These are phyloP conservation scores for Natator depressus DNA, from an alignment of 2,113 vertebrate species.

Conservation along the genomic window DNA sequence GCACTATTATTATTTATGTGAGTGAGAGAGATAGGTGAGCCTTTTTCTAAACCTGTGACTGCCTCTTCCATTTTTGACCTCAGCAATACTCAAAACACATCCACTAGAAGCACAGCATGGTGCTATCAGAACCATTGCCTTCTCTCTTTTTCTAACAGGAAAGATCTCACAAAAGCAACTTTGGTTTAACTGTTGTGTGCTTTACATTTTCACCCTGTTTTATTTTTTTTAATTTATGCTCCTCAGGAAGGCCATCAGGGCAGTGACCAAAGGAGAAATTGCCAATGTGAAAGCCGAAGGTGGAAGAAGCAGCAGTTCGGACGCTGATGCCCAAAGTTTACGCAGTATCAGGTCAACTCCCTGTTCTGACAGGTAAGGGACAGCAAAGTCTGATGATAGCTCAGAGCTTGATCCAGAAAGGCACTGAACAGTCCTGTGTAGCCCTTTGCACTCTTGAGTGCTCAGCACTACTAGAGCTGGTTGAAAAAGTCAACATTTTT, in stretches of 20 bases:
- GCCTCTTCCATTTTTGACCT: neutral
- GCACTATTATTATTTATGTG: neutral
- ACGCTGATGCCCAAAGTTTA: slow-evolving; percentile 77
- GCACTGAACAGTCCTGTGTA: accelerated
- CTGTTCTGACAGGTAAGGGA: slow-evolving; percentile 81
- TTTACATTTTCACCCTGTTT: neutral
- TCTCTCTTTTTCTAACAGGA: neutral
- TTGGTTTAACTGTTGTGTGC: neutral
- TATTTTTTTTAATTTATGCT: slow-evolving; percentile 60
- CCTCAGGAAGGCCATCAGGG: slow-evolving; percentile 70
- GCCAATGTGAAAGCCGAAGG: slow-evolving; percentile 61
- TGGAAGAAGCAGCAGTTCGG: slow-evolving; percentile 68
- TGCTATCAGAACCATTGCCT: neutral
- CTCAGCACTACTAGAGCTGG: neutral
- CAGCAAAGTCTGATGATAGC: neutral
- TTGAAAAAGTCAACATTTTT: neutral
- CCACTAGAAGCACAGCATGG: neutral
- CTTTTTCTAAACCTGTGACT: neutral
- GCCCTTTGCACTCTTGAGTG: neutral
- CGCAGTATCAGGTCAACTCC: slow-evolving; percentile 69
- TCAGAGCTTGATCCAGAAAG: accelerated
- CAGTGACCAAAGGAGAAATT: slow-evolving; percentile 81
- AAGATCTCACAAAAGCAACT: neutral
- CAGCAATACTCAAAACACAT: neutral
- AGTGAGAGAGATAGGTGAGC: neutral